These are phyloP conservation scores for Caenorhabditis sulstoni DNA, from an alignment of 2,888 invertebrate species.

Conservation along the genomic window DNA sequence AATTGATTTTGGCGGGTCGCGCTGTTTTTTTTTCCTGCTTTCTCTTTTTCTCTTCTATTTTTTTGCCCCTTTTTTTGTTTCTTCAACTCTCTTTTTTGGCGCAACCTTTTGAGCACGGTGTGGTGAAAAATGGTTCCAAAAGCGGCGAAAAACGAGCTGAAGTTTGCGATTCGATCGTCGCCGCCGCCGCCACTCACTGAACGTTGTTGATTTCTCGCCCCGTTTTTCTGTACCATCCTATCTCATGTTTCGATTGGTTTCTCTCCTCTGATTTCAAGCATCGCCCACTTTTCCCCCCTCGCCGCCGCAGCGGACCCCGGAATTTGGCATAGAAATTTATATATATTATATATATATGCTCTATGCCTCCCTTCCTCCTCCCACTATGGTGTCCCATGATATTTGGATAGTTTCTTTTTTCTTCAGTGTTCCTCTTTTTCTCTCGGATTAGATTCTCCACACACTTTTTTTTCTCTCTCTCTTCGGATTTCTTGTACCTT, in stretches of 20 bases:
- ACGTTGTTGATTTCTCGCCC: neutral
- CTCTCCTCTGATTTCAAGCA: no score
- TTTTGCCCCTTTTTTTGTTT: neutral
- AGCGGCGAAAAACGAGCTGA: neutral
- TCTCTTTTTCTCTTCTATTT: neutral
- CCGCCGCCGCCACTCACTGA: neutral
- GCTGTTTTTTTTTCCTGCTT: neutral
- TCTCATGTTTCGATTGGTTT: no score
- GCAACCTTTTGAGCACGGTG: no score
- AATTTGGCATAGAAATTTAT: no score
- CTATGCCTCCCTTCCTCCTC: no score
- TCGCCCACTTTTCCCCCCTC: no score
- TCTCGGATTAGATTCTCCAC: constrained; percentile 12
- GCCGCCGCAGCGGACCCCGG: no score
- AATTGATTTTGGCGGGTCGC: constrained; percentile 53
- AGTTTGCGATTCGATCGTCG: neutral
- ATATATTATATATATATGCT: no score
- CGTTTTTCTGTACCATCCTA: constrained; percentile 26
- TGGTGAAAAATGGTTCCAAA: no score
- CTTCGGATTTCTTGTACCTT: neutral
- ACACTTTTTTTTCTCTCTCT: constrained; percentile 1
- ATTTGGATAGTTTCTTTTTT: neutral
- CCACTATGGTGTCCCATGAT: no score
- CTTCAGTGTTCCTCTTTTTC: constrained; percentile 1
- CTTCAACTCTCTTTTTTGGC: constrained; percentile 1